Base-by-base conservation (phyloP, 92 coral and sea anemone species). In the Paramuricea clavata region DNA sequence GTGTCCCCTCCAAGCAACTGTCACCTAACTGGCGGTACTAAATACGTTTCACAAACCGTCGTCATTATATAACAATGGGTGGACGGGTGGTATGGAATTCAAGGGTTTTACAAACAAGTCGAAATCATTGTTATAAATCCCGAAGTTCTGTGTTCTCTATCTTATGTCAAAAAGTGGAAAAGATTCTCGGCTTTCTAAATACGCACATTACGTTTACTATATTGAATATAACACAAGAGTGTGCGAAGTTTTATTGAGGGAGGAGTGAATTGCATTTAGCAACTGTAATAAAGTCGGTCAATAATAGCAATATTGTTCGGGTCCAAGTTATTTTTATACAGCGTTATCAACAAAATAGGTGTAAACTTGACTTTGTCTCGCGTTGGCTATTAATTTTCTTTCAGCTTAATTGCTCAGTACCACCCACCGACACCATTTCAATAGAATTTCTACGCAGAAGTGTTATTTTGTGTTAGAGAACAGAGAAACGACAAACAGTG, bases 301-400 rank as follows among this genome's bases (percentile, higher is more conserved):
- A 76, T 30, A 76, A 76, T 26, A 60, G 22, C 73, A 44, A 59
- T 79, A 79, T 79, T 79, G 84, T 59, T 61, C 84, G 5, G 23
- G 50, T 8, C 57, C 31, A 12, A 79, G 82, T 49, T 76, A 79
- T 79, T 79, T 79, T 79, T 41, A 79, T 49, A 79, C 73, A 31
- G 72, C 49, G 35, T 32, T 79, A 56, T 79, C 73, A 17, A 57
- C 73, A 59, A 59, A 79, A 61, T 39, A 35, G 52, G 27, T 23
- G 83, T 78, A 57, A 78, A 60, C 57, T 59, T 79, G 43, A 67
- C 47, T 79, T 79, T 79, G 84, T 59, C 72, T 41, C 67, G 56
- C 67, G 64, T 61, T 35, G 73, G 32, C 84, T n/a, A 36, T 79
- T 59, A 76, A 76, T 59, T 61, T 79, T 78, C 69, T 52, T 78